phyloP scores from a whole-genome alignment of 2,797 vertebrate genomes.

The Rachycentron canadum region DNA sequence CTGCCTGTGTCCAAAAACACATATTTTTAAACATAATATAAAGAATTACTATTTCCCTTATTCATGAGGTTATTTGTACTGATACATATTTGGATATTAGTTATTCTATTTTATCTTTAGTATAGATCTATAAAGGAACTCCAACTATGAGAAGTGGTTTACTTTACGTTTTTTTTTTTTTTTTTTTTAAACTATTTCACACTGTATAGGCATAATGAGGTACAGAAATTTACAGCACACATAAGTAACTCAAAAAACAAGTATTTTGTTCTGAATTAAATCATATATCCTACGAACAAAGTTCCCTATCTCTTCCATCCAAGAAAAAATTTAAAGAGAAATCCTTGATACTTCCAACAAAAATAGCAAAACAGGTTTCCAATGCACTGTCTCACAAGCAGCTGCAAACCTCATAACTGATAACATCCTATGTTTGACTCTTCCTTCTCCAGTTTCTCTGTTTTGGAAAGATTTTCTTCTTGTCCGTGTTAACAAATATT shows the following conservation, averaged over 20 bases:
- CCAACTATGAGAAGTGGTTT: not conserved
- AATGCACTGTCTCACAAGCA: conserved; percentile 25
- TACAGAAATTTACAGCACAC: not conserved
- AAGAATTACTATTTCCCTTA: not conserved
- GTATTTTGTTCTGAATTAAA: no score
- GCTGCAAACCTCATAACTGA: conserved; percentile 52
- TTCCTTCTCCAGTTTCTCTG: conserved; percentile 50
- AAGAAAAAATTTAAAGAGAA: conserved; percentile 29
- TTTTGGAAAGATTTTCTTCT: conserved; percentile 45
- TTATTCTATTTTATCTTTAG: not conserved
- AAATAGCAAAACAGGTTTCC: conserved; percentile 37
- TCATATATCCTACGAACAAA: not conserved
- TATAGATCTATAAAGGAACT: not conserved
- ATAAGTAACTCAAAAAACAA: no score
- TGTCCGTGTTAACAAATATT: conserved; percentile 57
- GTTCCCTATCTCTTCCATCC: conserved; percentile 17
- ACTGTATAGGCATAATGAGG: not conserved
- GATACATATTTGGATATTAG: not conserved
- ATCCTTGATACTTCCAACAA: conserved; percentile 18
- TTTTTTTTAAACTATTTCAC: conserved; percentile 2
- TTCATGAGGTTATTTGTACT: not conserved
- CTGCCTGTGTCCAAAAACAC: conserved; percentile 10
- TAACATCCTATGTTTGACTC: conserved; percentile 57
- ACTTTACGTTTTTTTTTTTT: not conserved
- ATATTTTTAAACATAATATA: not conserved